These are phyloP conservation scores for Lampris incognitus DNA, from an alignment of 2,113 vertebrate genomes.

Conservation along the genomic window DNA sequence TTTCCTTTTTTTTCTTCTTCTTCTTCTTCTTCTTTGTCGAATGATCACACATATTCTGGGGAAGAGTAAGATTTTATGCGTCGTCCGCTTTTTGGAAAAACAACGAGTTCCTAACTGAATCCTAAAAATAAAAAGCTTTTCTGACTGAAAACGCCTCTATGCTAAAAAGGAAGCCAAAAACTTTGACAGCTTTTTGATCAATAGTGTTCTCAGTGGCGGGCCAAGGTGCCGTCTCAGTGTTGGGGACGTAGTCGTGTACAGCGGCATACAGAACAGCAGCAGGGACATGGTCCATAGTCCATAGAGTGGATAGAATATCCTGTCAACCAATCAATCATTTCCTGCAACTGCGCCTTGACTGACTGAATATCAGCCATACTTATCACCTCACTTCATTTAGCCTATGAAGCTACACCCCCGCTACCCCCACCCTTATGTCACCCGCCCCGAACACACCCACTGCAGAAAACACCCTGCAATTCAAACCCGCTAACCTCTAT, in stretches of 20 bases:
- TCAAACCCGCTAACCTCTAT: constrained; percentile 34
- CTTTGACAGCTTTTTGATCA: background rate
- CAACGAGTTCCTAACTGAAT: background rate
- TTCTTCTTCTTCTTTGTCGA: no score
- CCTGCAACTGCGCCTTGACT: constrained; percentile 27
- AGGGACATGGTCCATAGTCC: background rate
- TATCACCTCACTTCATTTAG: constrained; percentile 17
- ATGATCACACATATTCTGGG: no score
- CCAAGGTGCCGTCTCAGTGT: constrained; percentile 12
- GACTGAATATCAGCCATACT: constrained; percentile 31
- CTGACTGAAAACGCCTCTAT: background rate
- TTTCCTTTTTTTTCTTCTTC: no score
- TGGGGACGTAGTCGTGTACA: constrained; percentile 15
- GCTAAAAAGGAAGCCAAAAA: background rate
- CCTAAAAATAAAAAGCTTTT: background rate
- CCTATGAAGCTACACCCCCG: background rate
- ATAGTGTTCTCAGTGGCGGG: no score
- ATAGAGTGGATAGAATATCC: constrained; percentile 17
- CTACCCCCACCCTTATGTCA: no score
- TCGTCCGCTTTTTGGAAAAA: background rate
- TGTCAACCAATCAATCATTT: constrained; percentile 33
- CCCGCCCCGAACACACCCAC: constrained; percentile 10
- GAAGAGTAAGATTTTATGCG: background rate
- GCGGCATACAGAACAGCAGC: background rate
- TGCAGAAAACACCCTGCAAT: constrained; percentile 49